Percentiles rank a stretch among this genome's conserved stretches.
Evolutionary conservation across 2,797 vertebrate species (phyloP).

Genomic region (Muraenolepis orangiensis): DNA sequence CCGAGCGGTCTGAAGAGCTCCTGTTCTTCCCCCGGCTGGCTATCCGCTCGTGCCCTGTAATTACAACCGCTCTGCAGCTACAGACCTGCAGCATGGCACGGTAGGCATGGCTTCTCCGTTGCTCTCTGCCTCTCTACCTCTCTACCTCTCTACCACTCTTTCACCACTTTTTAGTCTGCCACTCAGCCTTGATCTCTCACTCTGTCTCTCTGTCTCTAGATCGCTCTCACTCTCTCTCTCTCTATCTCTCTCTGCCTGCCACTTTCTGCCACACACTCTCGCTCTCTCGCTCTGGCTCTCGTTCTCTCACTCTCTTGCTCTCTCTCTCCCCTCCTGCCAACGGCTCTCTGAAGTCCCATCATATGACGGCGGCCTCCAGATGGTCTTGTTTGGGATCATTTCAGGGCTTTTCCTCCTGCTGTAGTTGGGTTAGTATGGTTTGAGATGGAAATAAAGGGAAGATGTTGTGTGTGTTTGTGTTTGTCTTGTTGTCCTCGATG

Average conservation of each 20-base stretch:
- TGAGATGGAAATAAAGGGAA: slow-evolving; percentile 51
- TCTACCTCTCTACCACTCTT: slow-evolving; percentile 12
- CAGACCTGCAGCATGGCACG: slow-evolving; percentile 57
- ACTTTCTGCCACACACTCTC: background rate
- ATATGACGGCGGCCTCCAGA: slow-evolving; percentile 67
- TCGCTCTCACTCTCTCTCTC: slow-evolving; percentile 13
- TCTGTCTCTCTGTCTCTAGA: slow-evolving; percentile 12
- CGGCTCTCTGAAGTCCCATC: slow-evolving; percentile 54
- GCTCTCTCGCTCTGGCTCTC: slow-evolving; percentile 18
- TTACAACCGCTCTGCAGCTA: slow-evolving; percentile 61
- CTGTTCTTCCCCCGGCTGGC: slow-evolving; percentile 48
- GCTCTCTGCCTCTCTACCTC: slow-evolving; percentile 2
- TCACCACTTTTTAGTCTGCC: slow-evolving; percentile 16
- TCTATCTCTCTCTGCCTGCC: slow-evolving; percentile 7
- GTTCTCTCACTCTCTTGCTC: background rate
- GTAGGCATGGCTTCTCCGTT: slow-evolving; percentile 38
- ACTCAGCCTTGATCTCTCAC: slow-evolving; percentile 25
- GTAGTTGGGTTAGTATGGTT: slow-evolving; percentile 46
- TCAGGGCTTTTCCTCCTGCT: slow-evolving; percentile 48
- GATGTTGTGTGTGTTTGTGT: slow-evolving; percentile 47
- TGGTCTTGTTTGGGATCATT: slow-evolving; percentile 64
- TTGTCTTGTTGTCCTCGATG: slow-evolving; percentile 46
- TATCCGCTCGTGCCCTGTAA: slow-evolving; percentile 68
- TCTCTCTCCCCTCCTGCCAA: slow-evolving; percentile 27
- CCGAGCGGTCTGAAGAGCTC: slow-evolving; percentile 64